Evolutionary conservation across 2,113 vertebrate genomes (phyloP).

Genomic region (Syngnathus typhle): DNA sequence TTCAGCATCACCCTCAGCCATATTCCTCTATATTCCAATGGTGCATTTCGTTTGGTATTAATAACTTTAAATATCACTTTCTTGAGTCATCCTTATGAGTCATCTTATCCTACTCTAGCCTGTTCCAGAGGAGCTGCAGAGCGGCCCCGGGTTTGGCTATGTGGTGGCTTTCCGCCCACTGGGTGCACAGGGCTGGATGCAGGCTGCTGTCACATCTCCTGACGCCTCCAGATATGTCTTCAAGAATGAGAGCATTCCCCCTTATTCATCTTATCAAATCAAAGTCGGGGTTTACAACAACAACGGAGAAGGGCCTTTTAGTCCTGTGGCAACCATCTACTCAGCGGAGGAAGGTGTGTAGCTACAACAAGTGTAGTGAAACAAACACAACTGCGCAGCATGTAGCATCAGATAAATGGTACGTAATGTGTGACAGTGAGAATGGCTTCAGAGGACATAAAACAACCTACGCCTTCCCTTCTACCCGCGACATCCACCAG

Average conservation of each 20-base stretch:
- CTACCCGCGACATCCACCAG: no score
- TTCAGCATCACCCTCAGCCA: constrained; percentile 22
- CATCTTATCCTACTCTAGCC: constrained; percentile 70
- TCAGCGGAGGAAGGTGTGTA: constrained; percentile 90
- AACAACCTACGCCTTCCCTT: not conserved
- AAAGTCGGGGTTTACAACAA: constrained; percentile 96
- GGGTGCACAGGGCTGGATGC: constrained; percentile 86
- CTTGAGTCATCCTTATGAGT: constrained; percentile 36
- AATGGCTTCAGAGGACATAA: not conserved
- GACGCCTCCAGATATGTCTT: constrained; percentile 89
- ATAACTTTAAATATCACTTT: constrained; percentile 31
- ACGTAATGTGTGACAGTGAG: not conserved
- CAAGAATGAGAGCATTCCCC: constrained; percentile 87
- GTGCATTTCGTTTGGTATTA: constrained; percentile 28
- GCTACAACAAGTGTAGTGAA: not conserved
- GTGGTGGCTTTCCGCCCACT: constrained; percentile 92
- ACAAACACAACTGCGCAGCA: not conserved
- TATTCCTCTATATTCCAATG: constrained; percentile 15
- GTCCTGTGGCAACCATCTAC: constrained; percentile 80
- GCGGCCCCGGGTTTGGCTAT: constrained; percentile 90
- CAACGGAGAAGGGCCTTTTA: constrained; percentile 88
- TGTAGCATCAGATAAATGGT: not conserved
- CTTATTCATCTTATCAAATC: constrained; percentile 90
- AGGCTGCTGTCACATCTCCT: constrained; percentile 87
- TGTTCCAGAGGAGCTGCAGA: constrained; percentile 90